A percentile compares a stretch with the other conserved stretches of the same genome.
Conservation (phyloP, 2,888 invertebrate species). For the Melanostoma mellinum region DNA sequence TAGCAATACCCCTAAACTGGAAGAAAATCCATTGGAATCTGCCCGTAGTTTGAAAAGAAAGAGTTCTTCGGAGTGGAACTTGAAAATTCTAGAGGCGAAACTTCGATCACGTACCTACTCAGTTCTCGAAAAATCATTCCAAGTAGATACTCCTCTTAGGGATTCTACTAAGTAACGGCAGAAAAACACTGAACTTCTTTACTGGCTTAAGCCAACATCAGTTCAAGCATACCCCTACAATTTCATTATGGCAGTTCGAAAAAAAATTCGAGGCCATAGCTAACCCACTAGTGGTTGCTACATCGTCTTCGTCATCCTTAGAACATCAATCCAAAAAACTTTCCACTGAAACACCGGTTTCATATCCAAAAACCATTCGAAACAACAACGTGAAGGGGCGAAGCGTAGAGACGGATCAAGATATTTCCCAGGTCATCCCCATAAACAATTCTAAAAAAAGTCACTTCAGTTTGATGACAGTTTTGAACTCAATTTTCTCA, state of each 20-base stretch:
- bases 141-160: constrained; percentile 40
- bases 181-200: constrained; percentile 75
- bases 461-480: constrained; percentile 70
- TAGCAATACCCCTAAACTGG: neutral
- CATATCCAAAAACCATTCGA: constrained; percentile 35
- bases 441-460: constrained; percentile 38
- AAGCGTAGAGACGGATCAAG: constrained; percentile 37
- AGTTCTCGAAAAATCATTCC: constrained; percentile 67
- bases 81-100: constrained; percentile 67
- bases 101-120: constrained; percentile 35
- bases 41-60: constrained; percentile 23
- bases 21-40: neutral
- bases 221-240: constrained; percentile 84
- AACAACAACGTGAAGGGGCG: constrained; percentile 54
- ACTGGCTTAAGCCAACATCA: constrained; percentile 80
- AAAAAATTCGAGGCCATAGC: constrained; percentile 82
- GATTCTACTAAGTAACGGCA: neutral
- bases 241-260: constrained; percentile 85
- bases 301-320: constrained; percentile 33
- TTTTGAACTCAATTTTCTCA: constrained; percentile 76
- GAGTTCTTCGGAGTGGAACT: constrained; percentile 57
- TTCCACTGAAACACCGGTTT: constrained; percentile 35
- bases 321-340: constrained; percentile 17
- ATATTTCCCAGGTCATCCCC: constrained; percentile 8
- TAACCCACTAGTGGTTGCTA: constrained; percentile 68